Evolutionary conservation across 2,113 vertebrate species (phyloP).

Genomic region (Martes martes): DNA sequence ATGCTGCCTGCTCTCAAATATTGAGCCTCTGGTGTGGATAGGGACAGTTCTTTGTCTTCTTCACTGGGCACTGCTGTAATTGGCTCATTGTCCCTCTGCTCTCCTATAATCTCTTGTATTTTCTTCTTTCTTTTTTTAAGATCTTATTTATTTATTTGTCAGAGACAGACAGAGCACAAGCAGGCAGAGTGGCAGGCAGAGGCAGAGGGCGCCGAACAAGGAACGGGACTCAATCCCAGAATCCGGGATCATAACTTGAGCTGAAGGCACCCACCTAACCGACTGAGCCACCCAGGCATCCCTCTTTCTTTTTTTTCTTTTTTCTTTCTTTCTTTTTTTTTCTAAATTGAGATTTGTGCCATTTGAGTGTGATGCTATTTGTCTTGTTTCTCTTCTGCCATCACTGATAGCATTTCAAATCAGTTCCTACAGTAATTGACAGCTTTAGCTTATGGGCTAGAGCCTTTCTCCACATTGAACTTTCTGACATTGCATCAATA

Average conservation of each 20-base stretch:
- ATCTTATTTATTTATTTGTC: no score
- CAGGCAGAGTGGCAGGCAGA: no score
- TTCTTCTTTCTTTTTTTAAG: background rate
- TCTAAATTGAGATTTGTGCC: background rate
- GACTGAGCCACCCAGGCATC: no score
- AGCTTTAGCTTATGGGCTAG: background rate
- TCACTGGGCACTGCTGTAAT: background rate
- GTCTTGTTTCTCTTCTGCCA: background rate
- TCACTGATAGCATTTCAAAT: background rate
- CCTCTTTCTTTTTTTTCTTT: no score
- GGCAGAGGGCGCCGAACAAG: no score
- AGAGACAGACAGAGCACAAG: no score
- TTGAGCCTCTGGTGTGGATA: rapidly evolving
- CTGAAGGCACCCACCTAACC: no score
- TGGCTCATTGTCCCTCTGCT: background rate
- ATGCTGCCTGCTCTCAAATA: background rate
- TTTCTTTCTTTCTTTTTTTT: background rate
- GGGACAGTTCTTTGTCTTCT: no score
- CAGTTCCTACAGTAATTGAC: background rate
- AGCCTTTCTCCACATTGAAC: background rate
- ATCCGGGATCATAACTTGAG: no score
- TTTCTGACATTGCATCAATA: background rate
- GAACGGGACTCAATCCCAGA: no score
- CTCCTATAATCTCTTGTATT: background rate
- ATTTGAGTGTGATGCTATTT: background rate